Base-by-base conservation (phyloP, 2,888 invertebrate species). In the Acanthacorydalis orientalis region DNA sequence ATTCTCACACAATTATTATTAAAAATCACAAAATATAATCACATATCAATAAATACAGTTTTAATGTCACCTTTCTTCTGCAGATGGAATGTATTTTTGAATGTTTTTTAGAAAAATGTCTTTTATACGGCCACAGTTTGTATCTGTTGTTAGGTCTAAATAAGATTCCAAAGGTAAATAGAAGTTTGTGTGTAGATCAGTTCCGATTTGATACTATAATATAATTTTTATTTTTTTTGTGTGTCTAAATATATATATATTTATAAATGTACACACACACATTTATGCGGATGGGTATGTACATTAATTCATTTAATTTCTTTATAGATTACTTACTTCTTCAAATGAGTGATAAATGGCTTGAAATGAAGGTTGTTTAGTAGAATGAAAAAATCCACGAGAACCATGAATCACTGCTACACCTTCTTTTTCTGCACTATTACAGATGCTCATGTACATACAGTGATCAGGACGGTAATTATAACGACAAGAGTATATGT, bases 381-480 rank as follows among this genome's bases (percentile, higher is more conserved):
- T 74, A 0, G 78, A 80, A 63, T 90, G 88, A 65, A 92, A 93
- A 46, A 83, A 84, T 4, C 82, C 78, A 46, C 95, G 73, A 56
- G 86, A 91, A 35, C 92, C 95, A 62, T 96, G 96, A 43, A 95
- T 62, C 7, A 95, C 74, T 52, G 78, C 74, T n/a, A 87, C 80
- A 1, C 93, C 95, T 32, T 73, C 63, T 46, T 69, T 64, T 50
- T 82, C 77, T 0, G 83, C 85, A 44, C 72, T 77, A 43, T 77
- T 73, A 64, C 95, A 95, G 4, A 87, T 83, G 60, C 83, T 87
- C 67, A 84, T 86, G 60, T 95, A 96, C 85, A 90, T 89, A 65
- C 96, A 96, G 65, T 95, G 95, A 68, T 96, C 95, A 1, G 92
- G 83, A 44, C 95, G 79, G 67, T 85, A 95, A 66, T 96, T 96